Percentiles rank a stretch among this genome's conserved stretches.
phyloP scores from a whole-genome alignment of 2,888 invertebrate genomes.

The Cheilosia variabilis region DNA sequence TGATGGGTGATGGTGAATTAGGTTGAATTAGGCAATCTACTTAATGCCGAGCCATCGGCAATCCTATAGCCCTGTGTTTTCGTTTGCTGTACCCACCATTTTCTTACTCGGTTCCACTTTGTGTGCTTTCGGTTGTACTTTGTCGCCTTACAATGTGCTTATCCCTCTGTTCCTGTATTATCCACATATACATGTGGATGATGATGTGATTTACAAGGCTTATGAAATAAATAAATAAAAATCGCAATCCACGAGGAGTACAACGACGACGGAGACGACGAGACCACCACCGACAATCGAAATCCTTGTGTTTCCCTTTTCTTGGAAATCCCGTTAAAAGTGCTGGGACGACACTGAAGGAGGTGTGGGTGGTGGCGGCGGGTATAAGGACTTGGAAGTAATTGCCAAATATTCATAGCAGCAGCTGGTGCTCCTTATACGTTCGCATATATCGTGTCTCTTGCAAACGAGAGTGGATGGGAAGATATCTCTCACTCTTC shows the following conservation, averaged over 20 bases:
- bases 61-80: conserved; percentile 47
- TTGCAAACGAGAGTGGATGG: conserved; percentile 28
- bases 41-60: conserved; percentile 67
- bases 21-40: conserved; percentile 73
- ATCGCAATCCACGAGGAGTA: conserved; percentile 53
- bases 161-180: conserved; percentile 27
- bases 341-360: conserved; percentile 9
- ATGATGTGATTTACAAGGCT: conserved; percentile 73
- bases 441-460: conserved; percentile 20
- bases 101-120: not conserved
- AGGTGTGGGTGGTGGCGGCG: not conserved
- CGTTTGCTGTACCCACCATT: not conserved
- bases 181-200: conserved; percentile 58
- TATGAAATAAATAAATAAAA: conserved; percentile 72
- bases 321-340: conserved; percentile 25
- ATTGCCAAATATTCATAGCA: conserved; percentile 74
- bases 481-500: conserved; percentile 63
- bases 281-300: conserved; percentile 27
- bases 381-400: conserved; percentile 44
- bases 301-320: conserved; percentile 38
- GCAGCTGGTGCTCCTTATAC: conserved; percentile 70
- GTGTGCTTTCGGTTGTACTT: conserved; percentile 47
- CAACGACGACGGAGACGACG: conserved; percentile 2
- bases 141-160: conserved; percentile 61
- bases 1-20: conserved; percentile 65